A percentile compares a stretch with the other conserved stretches of the same genome.
Evolutionary conservation across 2,888 invertebrate species (phyloP).

Genomic region (Ethmia dodecea): DNA sequence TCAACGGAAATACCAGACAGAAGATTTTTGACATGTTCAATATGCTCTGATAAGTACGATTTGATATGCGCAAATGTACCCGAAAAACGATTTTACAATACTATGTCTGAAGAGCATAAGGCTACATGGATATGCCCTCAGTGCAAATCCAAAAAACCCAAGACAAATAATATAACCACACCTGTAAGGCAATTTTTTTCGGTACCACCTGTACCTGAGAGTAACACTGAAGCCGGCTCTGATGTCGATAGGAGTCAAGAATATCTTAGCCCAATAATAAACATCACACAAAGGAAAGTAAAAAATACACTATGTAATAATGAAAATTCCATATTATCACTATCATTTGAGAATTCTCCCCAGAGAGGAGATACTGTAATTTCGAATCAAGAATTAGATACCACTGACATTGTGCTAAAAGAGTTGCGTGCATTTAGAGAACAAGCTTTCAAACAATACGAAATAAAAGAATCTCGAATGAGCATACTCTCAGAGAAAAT

Average conservation of each 20-base stretch:
- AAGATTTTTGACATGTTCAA: neutral
- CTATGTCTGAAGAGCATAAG: slow-evolving; percentile 1
- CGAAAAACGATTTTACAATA: neutral
- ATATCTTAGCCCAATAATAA: neutral
- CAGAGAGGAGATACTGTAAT: neutral
- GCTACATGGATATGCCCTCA: neutral
- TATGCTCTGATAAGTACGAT: neutral
- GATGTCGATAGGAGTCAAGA: neutral
- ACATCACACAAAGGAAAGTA: neutral
- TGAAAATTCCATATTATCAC: neutral
- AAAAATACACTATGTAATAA: neutral
- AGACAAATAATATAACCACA: slow-evolving; percentile 1
- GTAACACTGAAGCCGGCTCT: neutral
- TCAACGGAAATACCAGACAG: neutral
- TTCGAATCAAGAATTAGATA: neutral
- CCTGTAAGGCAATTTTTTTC: neutral
- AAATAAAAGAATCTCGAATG: neutral
- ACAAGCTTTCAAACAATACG: neutral
- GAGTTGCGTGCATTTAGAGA: neutral
- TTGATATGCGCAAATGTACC: neutral
- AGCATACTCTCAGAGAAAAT: neutral
- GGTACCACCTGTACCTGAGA: neutral
- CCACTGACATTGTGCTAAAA: neutral
- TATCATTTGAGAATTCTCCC: neutral
- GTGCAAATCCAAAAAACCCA: neutral